phyloP scores from a whole-genome alignment of 2,888 invertebrate genomes.

The Nesidiocoris tenuis region DNA sequence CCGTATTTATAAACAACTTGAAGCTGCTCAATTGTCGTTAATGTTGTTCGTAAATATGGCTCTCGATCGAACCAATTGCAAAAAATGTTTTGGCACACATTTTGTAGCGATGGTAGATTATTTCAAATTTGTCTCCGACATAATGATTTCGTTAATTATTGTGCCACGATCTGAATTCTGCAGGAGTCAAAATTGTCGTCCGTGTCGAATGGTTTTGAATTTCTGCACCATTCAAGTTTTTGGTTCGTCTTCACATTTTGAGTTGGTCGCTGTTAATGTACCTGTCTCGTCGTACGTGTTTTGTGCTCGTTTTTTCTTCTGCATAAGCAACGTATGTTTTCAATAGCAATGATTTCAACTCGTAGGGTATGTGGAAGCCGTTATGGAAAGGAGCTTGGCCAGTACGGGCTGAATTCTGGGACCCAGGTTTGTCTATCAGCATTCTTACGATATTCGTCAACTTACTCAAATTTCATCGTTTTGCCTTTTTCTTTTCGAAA shows the following conservation, averaged over 20 bases:
- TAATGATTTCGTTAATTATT: not conserved
- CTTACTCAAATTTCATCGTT: constrained; percentile 1
- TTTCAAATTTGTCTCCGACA: not conserved
- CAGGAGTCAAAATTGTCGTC: constrained; percentile 1
- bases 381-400: constrained; percentile 50
- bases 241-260: constrained; percentile 34
- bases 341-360: constrained; percentile 25
- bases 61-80: not conserved
- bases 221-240: not conserved
- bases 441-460: constrained; percentile 3
- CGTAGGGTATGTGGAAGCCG: constrained; percentile 50
- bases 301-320: constrained; percentile 15
- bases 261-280: constrained; percentile 46
- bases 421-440: constrained; percentile 49
- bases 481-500: not conserved
- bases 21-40: not conserved
- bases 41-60: not conserved
- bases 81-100: not conserved
- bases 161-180: not conserved
- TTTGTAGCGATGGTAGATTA: not conserved
- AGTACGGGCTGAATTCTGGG: constrained; percentile 51
- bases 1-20: too few relatives aligned
- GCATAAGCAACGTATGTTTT: constrained; percentile 15
- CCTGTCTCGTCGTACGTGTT: constrained; percentile 35
- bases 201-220: not conserved